Conservation (phyloP, 2,113 vertebrate genomes). For the Lepisosteus oculatus region DNA sequence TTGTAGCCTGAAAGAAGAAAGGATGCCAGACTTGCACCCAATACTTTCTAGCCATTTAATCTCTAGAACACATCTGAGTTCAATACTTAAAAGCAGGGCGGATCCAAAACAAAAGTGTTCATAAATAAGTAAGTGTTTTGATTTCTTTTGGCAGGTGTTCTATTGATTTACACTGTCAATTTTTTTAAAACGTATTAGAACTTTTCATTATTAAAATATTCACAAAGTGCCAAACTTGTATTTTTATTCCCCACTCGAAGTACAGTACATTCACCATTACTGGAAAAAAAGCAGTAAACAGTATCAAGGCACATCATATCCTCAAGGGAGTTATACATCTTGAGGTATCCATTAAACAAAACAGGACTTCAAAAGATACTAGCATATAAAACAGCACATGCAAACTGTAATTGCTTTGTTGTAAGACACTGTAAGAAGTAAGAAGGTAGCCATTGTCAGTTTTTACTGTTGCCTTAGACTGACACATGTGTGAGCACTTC, state of each 20-base stretch:
- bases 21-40: too few relatives aligned
- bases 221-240: neutral
- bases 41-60: too few relatives aligned
- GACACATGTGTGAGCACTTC: neutral
- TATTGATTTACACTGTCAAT: too few relatives aligned
- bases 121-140: too few relatives aligned
- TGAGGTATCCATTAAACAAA: neutral
- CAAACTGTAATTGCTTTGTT: neutral
- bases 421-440: neutral
- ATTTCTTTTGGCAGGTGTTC: too few relatives aligned
- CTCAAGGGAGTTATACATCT: neutral
- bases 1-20: too few relatives aligned
- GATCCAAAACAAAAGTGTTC: too few relatives aligned
- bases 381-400: neutral
- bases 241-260: neutral
- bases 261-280: neutral
- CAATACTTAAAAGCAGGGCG: too few relatives aligned
- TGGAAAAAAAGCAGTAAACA: neutral
- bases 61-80: too few relatives aligned
- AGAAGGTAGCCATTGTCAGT: neutral
- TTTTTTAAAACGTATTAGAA: too few relatives aligned
- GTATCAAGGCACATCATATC: neutral
- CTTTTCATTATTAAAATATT: too few relatives aligned
- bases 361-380: neutral
- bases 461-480: neutral